Evolutionary conservation across 2,113 vertebrate genomes (phyloP).

Genomic region (Puntigrus tetrazona): DNA sequence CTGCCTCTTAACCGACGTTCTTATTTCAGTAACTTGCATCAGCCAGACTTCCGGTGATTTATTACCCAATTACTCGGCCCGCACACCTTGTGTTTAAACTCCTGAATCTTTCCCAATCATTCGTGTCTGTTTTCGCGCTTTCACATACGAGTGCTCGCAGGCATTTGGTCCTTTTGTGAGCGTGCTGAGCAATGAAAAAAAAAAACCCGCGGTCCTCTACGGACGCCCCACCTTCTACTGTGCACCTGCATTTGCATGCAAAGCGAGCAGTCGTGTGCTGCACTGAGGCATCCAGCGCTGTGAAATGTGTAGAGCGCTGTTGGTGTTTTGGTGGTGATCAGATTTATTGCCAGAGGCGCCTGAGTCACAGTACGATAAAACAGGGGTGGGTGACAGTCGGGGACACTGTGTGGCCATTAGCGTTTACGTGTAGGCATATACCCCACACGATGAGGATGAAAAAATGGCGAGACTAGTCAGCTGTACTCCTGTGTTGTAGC

Average conservation of each 20-base stretch:
- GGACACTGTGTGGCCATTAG: conserved; percentile 23
- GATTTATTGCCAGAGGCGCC: conserved; percentile 18
- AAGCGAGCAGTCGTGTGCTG: not conserved
- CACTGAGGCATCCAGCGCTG: not conserved
- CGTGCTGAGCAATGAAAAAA: conserved; percentile 40
- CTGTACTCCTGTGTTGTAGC: conserved; percentile 16
- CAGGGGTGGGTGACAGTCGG: conserved; percentile 28
- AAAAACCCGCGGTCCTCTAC: conserved; percentile 7
- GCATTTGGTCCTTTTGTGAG: conserved; percentile 17
- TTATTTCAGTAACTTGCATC: conserved; percentile 67
- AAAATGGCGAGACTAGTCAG: conserved; percentile 51
- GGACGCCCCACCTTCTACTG: not conserved
- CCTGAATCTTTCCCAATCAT: conserved; percentile 39
- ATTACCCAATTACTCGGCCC: conserved; percentile 51
- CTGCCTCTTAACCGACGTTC: not conserved
- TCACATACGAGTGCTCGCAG: not conserved
- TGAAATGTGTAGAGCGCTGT: conserved; percentile 18
- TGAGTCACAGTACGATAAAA: conserved; percentile 22
- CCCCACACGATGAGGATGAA: conserved; percentile 21
- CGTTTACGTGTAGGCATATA: conserved; percentile 1
- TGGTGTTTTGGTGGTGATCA: conserved; percentile 21
- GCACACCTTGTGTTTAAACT: conserved; percentile 39
- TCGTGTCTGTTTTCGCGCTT: not conserved
- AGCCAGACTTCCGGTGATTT: conserved; percentile 55
- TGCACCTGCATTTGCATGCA: conserved; percentile 45